Evolutionary conservation across 2,113 vertebrate species (phyloP).

Genomic region (Rissa tridactyla): DNA sequence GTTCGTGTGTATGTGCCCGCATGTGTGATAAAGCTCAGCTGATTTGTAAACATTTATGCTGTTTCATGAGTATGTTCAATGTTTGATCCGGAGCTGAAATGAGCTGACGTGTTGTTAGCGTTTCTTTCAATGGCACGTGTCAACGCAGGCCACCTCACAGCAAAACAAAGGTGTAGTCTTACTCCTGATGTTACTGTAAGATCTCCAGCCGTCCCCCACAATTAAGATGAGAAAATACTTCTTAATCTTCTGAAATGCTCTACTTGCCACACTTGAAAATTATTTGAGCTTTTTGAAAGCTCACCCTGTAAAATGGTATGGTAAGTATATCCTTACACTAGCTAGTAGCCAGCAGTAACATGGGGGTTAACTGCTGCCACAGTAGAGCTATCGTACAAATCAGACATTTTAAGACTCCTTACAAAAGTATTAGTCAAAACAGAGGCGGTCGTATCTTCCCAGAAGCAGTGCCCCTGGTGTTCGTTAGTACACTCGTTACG

Average conservation of each 20-base stretch:
- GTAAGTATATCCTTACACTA: conserved; percentile 42
- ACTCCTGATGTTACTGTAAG: neutral
- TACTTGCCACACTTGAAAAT: neutral
- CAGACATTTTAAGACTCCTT: neutral
- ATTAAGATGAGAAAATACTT: neutral
- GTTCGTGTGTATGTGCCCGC: neutral
- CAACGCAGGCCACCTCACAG: neutral
- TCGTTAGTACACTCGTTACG: neutral
- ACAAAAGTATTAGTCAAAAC: neutral
- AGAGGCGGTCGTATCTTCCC: neutral
- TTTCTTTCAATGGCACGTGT: neutral
- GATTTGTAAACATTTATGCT: conserved; percentile 5
- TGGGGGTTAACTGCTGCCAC: neutral
- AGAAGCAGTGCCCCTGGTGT: neutral
- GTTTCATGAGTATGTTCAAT: neutral
- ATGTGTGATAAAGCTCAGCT: neutral
- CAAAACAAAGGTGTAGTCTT: conserved; percentile 7
- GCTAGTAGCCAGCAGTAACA: neutral
- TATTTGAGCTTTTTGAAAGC: conserved; percentile 1
- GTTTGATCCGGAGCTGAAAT: conserved; percentile 6
- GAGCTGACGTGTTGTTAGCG: neutral
- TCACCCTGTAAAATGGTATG: neutral
- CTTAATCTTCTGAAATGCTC: conserved; percentile 28
- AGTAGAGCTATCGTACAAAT: neutral
- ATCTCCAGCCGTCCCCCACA: neutral